Conservation (phyloP, 1,140 invertebrate species). For the Aphaenogaster ashmeadi region DNA sequence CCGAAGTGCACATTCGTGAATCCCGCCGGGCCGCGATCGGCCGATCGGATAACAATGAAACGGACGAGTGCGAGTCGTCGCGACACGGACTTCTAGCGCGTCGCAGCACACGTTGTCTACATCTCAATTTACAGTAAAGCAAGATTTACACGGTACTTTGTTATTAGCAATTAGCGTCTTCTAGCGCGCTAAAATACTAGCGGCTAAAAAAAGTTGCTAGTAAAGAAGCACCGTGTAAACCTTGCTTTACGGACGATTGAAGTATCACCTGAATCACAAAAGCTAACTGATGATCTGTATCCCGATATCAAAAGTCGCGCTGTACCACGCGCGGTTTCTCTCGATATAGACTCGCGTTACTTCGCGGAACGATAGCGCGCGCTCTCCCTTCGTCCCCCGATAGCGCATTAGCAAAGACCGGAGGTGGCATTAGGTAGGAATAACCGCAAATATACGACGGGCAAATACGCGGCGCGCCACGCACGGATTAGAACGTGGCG, state of each 20-base stretch:
- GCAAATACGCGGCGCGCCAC: slow-evolving; percentile 27
- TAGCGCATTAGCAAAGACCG: slow-evolving; percentile 41
- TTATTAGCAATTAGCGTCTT: no score
- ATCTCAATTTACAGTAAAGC: neutral
- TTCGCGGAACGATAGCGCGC: slow-evolving; percentile 4
- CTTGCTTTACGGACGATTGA: neutral
- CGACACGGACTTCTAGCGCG: neutral
- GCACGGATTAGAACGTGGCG: slow-evolving; percentile 49
- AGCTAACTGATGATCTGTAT: neutral
- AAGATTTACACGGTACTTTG: no score
- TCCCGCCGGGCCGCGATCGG: slow-evolving; percentile 1
- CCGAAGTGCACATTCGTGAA: slow-evolving; percentile 3
- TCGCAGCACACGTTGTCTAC: neutral
- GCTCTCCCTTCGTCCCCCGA: neutral
- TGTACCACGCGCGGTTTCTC: neutral
- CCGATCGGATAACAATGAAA: slow-evolving; percentile 45
- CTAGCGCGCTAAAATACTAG: no score
- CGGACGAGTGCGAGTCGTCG: neutral
- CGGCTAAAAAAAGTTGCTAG: no score
- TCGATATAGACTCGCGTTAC: neutral
- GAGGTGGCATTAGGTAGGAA: slow-evolving; percentile 51
- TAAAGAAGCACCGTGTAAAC: no score
- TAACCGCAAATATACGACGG: slow-evolving; percentile 32
- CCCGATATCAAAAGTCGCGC: neutral
- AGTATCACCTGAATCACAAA: neutral